These are phyloP conservation scores for Sebastes steindachneri DNA, from an alignment of 2,797 vertebrate genomes.

Conservation along the genomic window DNA sequence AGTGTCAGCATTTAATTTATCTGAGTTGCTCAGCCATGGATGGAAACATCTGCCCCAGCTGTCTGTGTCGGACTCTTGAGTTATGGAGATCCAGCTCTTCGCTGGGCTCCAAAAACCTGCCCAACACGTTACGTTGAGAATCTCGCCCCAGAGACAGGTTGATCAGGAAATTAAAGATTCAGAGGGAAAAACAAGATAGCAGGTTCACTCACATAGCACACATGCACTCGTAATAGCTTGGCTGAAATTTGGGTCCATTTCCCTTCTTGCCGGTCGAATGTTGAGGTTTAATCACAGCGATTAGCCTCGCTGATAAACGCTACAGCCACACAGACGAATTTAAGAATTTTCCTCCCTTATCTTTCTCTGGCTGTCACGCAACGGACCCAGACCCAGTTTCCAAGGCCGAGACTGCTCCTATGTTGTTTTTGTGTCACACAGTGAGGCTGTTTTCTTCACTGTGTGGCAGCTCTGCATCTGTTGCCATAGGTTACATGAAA, in stretches of 20 bases:
- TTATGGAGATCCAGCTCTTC: slow-evolving; percentile 31
- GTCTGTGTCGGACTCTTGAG: slow-evolving; percentile 31
- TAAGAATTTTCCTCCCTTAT: slow-evolving; percentile 46
- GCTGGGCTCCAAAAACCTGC: neutral
- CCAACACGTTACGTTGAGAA: slow-evolving; percentile 29
- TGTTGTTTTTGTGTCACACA: neutral
- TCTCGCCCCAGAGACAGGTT: slow-evolving; percentile 29
- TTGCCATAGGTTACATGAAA: slow-evolving; percentile 28
- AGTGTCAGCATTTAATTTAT: slow-evolving; percentile 38
- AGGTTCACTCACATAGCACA: slow-evolving; percentile 12
- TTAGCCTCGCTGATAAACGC: slow-evolving; percentile 68
- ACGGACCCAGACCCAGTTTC: slow-evolving; percentile 21
- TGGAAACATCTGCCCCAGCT: slow-evolving; percentile 60
- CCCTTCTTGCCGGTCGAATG: slow-evolving; percentile 38
- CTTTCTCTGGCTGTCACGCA: slow-evolving; percentile 51
- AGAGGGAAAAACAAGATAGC: slow-evolving; percentile 54
- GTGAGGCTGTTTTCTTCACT: slow-evolving; percentile 18
- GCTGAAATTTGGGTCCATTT: slow-evolving; percentile 45
- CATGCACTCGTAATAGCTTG: neutral
- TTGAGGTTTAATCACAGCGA: slow-evolving; percentile 69
- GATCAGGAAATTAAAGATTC: slow-evolving; percentile 74
- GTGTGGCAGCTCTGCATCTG: neutral
- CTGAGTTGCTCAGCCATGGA: slow-evolving; percentile 36
- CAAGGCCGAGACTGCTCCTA: neutral
- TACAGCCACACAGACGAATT: slow-evolving; percentile 13